A percentile compares a stretch with the other conserved stretches of the same genome.
These are phyloP conservation scores for Parapristionchus giblindavisi DNA, from an alignment of 2,888 invertebrate genomes.

Conservation along the genomic window DNA sequence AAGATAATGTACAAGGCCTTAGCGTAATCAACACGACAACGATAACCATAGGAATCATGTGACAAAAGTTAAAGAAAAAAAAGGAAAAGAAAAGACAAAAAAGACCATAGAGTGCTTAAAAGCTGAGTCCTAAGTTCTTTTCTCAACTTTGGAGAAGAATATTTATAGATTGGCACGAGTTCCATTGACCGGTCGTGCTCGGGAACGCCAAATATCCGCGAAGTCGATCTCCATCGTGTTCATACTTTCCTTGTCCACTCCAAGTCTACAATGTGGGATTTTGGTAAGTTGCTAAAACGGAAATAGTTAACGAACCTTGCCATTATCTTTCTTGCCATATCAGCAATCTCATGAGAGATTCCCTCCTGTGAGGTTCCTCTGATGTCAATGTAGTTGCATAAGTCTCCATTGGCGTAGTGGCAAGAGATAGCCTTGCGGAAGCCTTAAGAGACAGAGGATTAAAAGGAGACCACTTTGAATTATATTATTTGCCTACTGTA, in stretches of 20 bases:
- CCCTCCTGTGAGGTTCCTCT: constrained; percentile 32
- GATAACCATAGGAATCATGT: no score
- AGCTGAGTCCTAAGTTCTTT: background rate
- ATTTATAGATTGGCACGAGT: constrained; percentile 22
- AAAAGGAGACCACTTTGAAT: no score
- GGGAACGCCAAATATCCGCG: constrained; percentile 28
- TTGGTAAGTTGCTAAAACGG: background rate
- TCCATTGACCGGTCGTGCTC: constrained; percentile 25
- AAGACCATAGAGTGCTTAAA: no score
- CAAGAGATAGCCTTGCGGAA: constrained; percentile 84
- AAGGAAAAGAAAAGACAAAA: no score
- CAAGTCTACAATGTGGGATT: background rate
- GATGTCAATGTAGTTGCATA: constrained; percentile 74
- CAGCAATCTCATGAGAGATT: background rate
- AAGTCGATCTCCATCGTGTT: constrained; percentile 19
- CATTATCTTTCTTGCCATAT: constrained; percentile 31
- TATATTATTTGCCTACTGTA: background rate
- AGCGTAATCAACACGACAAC: no score
- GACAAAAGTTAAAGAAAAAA: no score
- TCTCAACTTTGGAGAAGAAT: background rate
- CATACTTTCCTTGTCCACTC: constrained; percentile 24
- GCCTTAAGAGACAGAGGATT: constrained; percentile 72
- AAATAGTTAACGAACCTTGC: background rate
- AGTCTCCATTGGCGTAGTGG: constrained; percentile 80
- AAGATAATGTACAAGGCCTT: no score